Evolutionary conservation across 2,113 vertebrate species (phyloP).

Genomic region (Ginglymostoma cirratum): DNA sequence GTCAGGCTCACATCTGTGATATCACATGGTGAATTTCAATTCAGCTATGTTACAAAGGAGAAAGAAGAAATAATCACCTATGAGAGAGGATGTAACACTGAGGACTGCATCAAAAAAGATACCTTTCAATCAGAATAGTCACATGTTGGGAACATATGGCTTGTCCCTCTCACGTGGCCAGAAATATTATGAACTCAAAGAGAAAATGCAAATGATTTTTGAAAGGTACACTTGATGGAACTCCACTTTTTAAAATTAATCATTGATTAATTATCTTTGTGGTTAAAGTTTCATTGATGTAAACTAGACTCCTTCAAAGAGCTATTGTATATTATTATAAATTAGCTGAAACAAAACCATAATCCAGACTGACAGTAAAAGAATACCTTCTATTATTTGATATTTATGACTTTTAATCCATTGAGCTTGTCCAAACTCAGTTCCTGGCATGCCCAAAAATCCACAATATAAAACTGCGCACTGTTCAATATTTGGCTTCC

Average conservation of each 20-base stretch:
- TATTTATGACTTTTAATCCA: not conserved
- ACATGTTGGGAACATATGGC: not conserved
- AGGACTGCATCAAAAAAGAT: not conserved
- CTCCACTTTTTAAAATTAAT: not conserved
- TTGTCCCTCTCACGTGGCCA: not conserved
- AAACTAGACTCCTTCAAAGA: not conserved
- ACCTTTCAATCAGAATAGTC: not conserved
- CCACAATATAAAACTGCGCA: not conserved
- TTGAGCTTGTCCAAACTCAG: not conserved
- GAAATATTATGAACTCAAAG: not conserved
- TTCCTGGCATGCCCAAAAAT: not conserved
- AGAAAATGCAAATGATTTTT: not conserved
- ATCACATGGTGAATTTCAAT: not conserved
- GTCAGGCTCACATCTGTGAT: not conserved
- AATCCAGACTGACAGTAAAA: not conserved
- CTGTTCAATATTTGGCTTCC: not conserved
- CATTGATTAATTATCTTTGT: not conserved
- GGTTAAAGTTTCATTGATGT: not conserved
- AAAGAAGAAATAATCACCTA: not conserved
- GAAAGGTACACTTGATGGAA: not conserved
- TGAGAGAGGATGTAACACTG: not conserved
- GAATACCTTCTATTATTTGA: not conserved
- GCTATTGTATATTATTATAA: not conserved
- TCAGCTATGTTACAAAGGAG: not conserved
- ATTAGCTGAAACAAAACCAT: not conserved